Evolutionary conservation across 2,888 invertebrate genomes (phyloP), one percentile per base, ranked within the genome.

Genomic region (Terebella lapidaria): DNA sequence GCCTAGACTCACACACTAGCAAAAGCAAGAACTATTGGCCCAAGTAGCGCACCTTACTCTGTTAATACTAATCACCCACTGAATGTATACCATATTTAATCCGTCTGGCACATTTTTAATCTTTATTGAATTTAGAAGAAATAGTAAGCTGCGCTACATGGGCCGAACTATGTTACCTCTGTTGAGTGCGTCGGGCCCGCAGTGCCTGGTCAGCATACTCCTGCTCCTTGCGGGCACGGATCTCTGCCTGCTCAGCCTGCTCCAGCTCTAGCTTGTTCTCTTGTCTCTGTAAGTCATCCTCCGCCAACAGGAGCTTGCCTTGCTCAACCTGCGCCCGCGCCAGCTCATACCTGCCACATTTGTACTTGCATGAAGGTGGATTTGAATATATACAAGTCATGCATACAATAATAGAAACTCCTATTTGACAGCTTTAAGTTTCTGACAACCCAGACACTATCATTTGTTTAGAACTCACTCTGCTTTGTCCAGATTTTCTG

Each of bases 301-400:
- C 78, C 4, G 70, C 74, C 53, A 78, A 64, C 22, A 75, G 58
- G 57, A 73, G 74, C 64, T 75, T 76, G 4, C 78, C 78, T 53
- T 73, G 67, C 57, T 79, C 76, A 4, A 78, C 72, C 42, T 78
- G 75, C 2, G 75, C 74, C 52, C 74, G 68, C 3, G 75, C 70
- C 49, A 77, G 65, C 54, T 77, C 74, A 68, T 77, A 75, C 63
- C 78, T 78, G 53, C 18, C 18, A 2, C 20, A 45, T 1, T 20
- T 49, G n/a, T 35, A 35, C 10, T 35, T 15, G 10, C 42, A 35
- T 1, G n/a, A n/a, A n/a, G n/a, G n/a, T n/a, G 20, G 10, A 49
- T 20, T 18, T 18, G 20, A 18, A 18, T 18, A 49, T 49, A 20
- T 20, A 15, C 10, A 49, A 49, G 10, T 49, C 18, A 18, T 10